Evolutionary conservation across 2,113 vertebrate species (phyloP), one percentile per base, ranked within the genome.

Genomic region (Oxyura jamaicensis): DNA sequence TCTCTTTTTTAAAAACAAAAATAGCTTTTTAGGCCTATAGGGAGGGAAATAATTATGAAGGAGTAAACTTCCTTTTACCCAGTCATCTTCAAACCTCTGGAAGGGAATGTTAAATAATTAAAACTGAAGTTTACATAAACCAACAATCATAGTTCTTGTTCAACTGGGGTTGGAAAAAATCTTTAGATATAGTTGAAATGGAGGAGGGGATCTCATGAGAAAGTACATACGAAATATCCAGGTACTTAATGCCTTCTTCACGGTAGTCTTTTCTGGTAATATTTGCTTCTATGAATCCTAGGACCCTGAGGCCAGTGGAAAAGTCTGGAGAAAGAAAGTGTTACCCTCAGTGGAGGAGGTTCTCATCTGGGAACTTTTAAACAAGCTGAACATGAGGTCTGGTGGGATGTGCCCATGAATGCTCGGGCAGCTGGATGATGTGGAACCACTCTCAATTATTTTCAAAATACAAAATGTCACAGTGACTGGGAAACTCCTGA

Each of bases 281-380:
- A 25, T 42, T 82, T 91, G 39, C 16, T 10, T 48, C 56, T 10
- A 13, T 20, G 11, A 56, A 69, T 62, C 10, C 29, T 22, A 66
- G 33, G 22, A 26, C 7, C 10, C 53, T 75, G 35, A 71, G 25
- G 56, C 1, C 3, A 23, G 9, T 3, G 5, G 3, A 4, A 9
- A 71, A 39, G 20, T 67, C 8, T 63, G 63, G 28, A 89, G 17
- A 62, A 60, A 83, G 23, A 63, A 14, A 41, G 39, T 41, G 4
- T 52, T 71, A 25, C 4, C 8, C 3, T 65, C 10, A 35, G 19
- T 36, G 25, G 4, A 84, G 22, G 6, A 77, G 5, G 44, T 60
- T 48, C 5, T 19, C 7, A 0, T 71, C 28, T 56, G 28, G 22
- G 18, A 58, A 71, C 0, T 0, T 63, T 69, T 55, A 39, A 62